Evolutionary conservation across 2,113 vertebrate species (phyloP), one percentile per base, ranked within the genome.

Genomic region (Aphelocoma coerulescens): DNA sequence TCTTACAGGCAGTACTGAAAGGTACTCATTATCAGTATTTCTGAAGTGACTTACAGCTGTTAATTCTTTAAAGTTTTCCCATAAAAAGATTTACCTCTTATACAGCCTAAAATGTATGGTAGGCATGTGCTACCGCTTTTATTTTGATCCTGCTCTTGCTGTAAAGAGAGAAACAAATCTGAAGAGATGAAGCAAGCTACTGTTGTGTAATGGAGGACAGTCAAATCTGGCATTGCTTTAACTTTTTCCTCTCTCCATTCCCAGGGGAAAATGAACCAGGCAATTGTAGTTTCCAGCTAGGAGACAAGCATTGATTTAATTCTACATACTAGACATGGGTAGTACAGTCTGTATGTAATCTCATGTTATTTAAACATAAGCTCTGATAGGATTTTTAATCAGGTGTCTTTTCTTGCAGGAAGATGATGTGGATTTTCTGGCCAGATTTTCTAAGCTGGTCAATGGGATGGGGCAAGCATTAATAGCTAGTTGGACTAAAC

Each of bases 401-500:
- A 1, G 6, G 39, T 62, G 4, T 93, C 22, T 76, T 81, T 76
- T 95, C 46, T 94, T 95, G 28, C 85, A 99, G 99, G 99, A 99
- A 96, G 99, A 99, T 96, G 99, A 99, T 92, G 99, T 99, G 94
- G 99, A 99, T 98, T 99, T 99, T 96, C 98, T 99, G 93, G 99
- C 99, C 43, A 99, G 99, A 95, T 99, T 99, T 97, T 99, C 99
- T 13, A 99, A 99, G 66, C 97, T 99, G 94, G 98, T 99, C 57
- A 99, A 99, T 88, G 99, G 99, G 46, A 99, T 99, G 99, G 99
- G 99, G n/a, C 99, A 99, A 98, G 99, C 99, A n/a, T 96, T 99
- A 95, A 99, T 99, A 93, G 94, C 99, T 91, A 99, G 99, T 98
- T 99, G 99, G 99, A 99, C 98, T 97, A 99, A 99, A 93, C 97